Evolutionary conservation across 2,888 invertebrate genomes (phyloP), one percentile per base, ranked within the genome.

Genomic region (Lasiommata megera): DNA sequence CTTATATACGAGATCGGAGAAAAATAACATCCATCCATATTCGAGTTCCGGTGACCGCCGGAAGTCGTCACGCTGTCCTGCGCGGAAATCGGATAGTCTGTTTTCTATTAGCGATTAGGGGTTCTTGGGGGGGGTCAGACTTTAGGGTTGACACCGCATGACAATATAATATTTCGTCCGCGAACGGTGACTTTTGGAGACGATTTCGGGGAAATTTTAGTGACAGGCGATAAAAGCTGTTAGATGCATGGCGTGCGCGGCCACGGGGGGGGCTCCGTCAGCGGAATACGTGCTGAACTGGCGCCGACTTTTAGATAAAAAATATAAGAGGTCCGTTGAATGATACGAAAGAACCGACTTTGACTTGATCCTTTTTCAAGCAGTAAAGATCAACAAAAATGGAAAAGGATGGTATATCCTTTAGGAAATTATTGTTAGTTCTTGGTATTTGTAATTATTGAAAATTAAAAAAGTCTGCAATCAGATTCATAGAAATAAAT

Each of bases 21-120:
- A 31, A 46, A 31, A 31, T 31, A 46, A 56, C 44, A 61, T 40
- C 34, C 67, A 70, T 71, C 72, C 73, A 79, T 81, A 76, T 73
- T 75, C 72, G 60, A 76, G 76, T 54, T 65, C 65, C 65, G 63
- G 54, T 52, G 34, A 7, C 43, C 17, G 68, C 81, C 83, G 87
- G 88, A 87, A 79, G 82, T 80, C 79, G 82, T 81, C 80, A 79
- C 76, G 72, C 71, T 76, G 77, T 77, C 76, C 79, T 75, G 62
- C 70, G 66, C 65, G 70, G 86, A 84, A 80, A 86, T 83, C 78
- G 76, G 83, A 85, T 85, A 81, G 74, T 79, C 79, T 77, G 82
- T 78, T 82, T 85, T 88, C 87, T 87, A 87, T 88, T 87, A 88
- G 79, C 82, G 87, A 84, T 88, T 87, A 86, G 88, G 87, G 87